These are phyloP conservation scores for Macropodus opercularis DNA, from an alignment of 2,797 vertebrate genomes.

Conservation along the genomic window DNA sequence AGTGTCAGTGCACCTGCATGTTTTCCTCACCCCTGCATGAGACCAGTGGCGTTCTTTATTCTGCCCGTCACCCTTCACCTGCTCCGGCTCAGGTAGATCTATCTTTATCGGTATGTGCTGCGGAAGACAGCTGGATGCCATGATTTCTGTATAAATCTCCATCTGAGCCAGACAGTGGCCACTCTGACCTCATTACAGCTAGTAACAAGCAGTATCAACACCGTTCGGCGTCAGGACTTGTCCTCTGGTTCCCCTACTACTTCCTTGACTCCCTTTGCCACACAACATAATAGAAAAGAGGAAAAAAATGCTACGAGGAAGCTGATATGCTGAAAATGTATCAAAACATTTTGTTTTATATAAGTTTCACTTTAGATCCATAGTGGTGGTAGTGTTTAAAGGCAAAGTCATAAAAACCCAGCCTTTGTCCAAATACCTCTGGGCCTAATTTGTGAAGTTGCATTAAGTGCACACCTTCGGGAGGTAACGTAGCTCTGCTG, in stretches of 20 bases:
- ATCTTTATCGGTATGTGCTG: slow-evolving; percentile 60
- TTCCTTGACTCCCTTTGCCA: slow-evolving; percentile 17
- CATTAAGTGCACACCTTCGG: no score
- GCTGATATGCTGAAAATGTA: not conserved
- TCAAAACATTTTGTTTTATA: no score
- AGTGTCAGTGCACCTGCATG: slow-evolving; percentile 2
- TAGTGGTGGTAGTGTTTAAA: no score
- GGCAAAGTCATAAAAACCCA: no score
- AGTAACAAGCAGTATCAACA: slow-evolving; percentile 75
- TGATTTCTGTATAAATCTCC: slow-evolving; percentile 78
- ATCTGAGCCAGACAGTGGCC: slow-evolving; percentile 70
- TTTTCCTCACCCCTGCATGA: slow-evolving; percentile 14
- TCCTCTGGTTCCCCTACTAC: slow-evolving; percentile 48
- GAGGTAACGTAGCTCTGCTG: not conserved
- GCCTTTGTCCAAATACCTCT: no score
- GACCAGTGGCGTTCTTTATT: slow-evolving; percentile 17
- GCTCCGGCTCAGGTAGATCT: slow-evolving; percentile 48
- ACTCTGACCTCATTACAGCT: slow-evolving; percentile 80
- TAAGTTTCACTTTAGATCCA: no score
- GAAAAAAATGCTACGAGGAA: not conserved
- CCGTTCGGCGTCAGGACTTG: slow-evolving; percentile 71
- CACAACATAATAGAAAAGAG: not conserved
- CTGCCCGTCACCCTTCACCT: slow-evolving; percentile 30
- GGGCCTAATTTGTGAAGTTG: no score
- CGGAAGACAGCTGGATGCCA: slow-evolving; percentile 62